Base-by-base conservation (phyloP, 1,140 invertebrate genomes). In the Tetramorium simillimum region DNA sequence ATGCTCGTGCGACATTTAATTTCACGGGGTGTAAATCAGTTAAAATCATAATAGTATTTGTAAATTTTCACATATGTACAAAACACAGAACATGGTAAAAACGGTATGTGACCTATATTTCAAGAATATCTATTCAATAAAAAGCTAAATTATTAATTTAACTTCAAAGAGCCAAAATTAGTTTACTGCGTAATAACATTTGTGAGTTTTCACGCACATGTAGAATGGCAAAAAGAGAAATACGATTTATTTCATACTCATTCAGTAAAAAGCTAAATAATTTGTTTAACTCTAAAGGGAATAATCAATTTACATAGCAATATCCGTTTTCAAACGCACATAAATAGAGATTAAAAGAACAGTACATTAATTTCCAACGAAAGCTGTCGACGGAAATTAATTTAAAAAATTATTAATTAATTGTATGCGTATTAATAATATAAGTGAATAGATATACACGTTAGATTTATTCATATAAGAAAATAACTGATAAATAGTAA, bases 111-210 rank as follows among this genome's bases (percentile, higher is more conserved):
- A 62, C 16, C 18, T 46, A 43, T 46, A 43, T 46, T 60, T 77
- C 16, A 28, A 24, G 21, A 49, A 24, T 60, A 43, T 63, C 6
- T 2, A n/a, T 33, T 40, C 21, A 60, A 24, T 62, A 46, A 46
- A 24, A 62, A 77, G 12, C 5, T 43, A 46, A 63, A 65, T 65
- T 76, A 43, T 43, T 40, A 37, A 37, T 75, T 75, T 67, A 67
- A 67, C 63, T 40, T 67, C n/a, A 67, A 67, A 67, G 37, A 21
- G 40, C 18, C n/a, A 14, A 46, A 40, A 67, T 43, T 43, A 67
- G 10, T 21, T 67, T 67, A 46, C 4, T 46, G 63, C n/a, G 49
- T n/a, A 18, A 43, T 43, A 4, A 43, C 3, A 18, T 18, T 63
- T 63, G 14, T 18, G 62, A 18, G n/a, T 51, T 72, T 28, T 53